Base-by-base conservation (phyloP, 2,888 invertebrate species). In the Abrostola triplasia region DNA sequence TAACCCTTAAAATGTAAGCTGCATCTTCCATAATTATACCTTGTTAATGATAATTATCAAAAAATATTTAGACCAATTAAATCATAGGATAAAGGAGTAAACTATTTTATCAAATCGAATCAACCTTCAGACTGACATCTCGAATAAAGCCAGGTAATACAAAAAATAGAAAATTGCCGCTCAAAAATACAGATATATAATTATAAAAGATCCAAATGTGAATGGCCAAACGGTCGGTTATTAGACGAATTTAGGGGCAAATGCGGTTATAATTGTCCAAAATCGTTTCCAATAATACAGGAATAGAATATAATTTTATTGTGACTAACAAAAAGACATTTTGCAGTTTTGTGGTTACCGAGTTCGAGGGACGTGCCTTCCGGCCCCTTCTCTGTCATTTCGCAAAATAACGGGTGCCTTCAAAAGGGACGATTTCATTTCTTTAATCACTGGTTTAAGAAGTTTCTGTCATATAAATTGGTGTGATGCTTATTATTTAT, bases 251-350 rank as follows among this genome's bases (percentile, higher is more conserved):
- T 90, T 88, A 83, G 86, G 88, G 77, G 86, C 91, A 94, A 94
- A 94, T 94, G 93, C 80, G 89, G 89, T 94, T 94, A 93, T 94
- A 94, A 94, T 94, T 83, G 92, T 83, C 83, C 76, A 67, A 77
- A 83, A 79, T 82, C 81, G 84, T 70, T 87, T 83, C 79, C 79
- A 91, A 90, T 92, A 91, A 90, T 92, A 92, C 79, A 77, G 78
- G 83, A 83, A 83, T 87, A 84, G 83, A 80, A 81, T 77, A 83
- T 87, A 82, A 86, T 87, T 89, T 87, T 85, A 82, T 85, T 87
- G 81, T 84, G 84, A 84, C 83, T 85, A 77, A 77, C 66, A 71
- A 79, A 76, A 73, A 63, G 61, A 65, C 70, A 70, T 65, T 65
- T 84, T 79, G 83, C 85, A 82, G 83, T 86, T 87, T 84, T 86